Percentiles rank a stretch among this genome's conserved stretches.
phyloP scores from a whole-genome alignment of 2,888 invertebrate species.

The Acleris emargana region DNA sequence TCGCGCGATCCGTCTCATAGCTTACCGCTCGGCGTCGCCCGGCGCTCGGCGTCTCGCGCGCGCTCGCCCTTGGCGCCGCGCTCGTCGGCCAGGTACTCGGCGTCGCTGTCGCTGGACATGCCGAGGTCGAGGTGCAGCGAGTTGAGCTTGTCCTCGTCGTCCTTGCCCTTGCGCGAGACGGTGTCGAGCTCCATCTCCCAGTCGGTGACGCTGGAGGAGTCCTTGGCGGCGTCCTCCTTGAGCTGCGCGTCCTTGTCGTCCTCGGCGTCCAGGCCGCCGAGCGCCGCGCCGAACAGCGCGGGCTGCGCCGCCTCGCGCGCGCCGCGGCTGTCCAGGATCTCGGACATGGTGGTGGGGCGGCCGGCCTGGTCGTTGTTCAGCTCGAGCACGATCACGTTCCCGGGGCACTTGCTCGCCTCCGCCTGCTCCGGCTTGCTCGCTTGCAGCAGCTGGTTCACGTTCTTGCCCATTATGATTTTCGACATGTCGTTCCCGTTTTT shows the following conservation, averaged over 20 bases:
- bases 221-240: slow-evolving; percentile 66
- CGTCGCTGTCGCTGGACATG: slow-evolving; percentile 80
- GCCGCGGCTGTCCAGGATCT: slow-evolving; percentile 71
- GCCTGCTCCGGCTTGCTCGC: slow-evolving; percentile 67
- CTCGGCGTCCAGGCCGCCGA: slow-evolving; percentile 57
- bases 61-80: slow-evolving; percentile 63
- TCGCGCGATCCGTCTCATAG: slow-evolving; percentile 23
- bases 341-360: slow-evolving; percentile 75
- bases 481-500: slow-evolving; percentile 79
- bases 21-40: slow-evolving; percentile 70
- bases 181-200: slow-evolving; percentile 86
- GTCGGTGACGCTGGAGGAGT: slow-evolving; percentile 76
- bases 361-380: slow-evolving; percentile 76
- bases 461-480: slow-evolving; percentile 81
- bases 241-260: slow-evolving; percentile 58
- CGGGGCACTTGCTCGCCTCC: slow-evolving; percentile 65
- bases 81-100: slow-evolving; percentile 67
- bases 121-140: slow-evolving; percentile 77
- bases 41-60: slow-evolving; percentile 62
- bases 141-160: slow-evolving; percentile 74
- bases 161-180: slow-evolving; percentile 71
- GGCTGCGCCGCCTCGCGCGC: slow-evolving; percentile 58
- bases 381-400: slow-evolving; percentile 78
- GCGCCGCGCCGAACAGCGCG: slow-evolving; percentile 67
- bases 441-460: slow-evolving; percentile 75